phyloP scores from a whole-genome alignment of 2,113 vertebrate genomes.

The Arizona elegans region DNA sequence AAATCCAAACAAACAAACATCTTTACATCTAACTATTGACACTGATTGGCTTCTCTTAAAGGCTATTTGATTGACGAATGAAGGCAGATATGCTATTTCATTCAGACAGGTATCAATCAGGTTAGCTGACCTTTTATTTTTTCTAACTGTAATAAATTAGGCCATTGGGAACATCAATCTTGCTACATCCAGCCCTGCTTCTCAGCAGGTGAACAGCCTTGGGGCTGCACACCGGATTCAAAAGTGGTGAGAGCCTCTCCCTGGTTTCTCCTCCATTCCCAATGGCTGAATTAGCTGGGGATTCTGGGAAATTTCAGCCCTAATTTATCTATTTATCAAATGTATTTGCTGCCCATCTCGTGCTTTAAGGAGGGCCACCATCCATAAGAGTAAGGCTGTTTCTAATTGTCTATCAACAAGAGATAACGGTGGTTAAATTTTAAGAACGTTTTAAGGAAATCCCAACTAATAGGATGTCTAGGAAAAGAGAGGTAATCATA shows the following conservation, averaged over 20 bases:
- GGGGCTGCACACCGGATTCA: too few species aligned
- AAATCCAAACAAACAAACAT: neutral
- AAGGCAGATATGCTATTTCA: neutral
- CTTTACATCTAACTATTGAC: neutral
- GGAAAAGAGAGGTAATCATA: neutral
- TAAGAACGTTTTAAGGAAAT: neutral
- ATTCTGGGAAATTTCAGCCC: neutral
- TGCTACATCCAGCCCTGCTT: neutral
- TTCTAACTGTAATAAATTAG: neutral
- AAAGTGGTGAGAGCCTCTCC: neutral
- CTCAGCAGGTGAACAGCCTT: neutral
- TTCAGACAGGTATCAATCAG: neutral
- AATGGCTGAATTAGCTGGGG: neutral
- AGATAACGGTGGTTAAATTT: neutral
- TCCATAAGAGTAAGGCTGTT: neutral
- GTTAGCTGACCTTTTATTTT: neutral
- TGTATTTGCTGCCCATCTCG: neutral
- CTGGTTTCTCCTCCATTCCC: neutral
- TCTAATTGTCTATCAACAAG: neutral
- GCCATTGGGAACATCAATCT: neutral
- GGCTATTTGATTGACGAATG: neutral
- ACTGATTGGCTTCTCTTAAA: neutral
- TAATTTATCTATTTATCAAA: neutral
- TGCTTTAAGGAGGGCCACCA: neutral
- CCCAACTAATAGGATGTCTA: neutral